A percentile compares a stretch with the other conserved stretches of the same genome.
Conservation (phyloP, 2,113 vertebrate genomes). For the Potamarius usumacintae region DNA sequence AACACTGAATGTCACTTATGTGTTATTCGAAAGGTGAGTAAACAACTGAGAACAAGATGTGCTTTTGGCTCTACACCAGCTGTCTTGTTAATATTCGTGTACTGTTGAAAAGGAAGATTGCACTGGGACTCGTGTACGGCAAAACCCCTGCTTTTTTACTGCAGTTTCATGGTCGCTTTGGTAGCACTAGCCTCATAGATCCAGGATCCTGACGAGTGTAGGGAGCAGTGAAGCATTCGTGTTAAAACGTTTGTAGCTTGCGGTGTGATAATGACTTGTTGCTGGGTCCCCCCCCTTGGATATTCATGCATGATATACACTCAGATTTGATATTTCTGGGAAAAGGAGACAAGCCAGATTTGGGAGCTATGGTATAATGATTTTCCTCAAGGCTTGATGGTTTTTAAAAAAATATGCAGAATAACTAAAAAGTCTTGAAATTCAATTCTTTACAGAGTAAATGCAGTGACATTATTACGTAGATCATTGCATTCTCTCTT, state of each 20-base stretch:
- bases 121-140: background rate
- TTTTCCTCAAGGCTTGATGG: background rate
- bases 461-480: too few species aligned
- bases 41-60: background rate
- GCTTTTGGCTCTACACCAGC: conserved; percentile 14
- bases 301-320: background rate
- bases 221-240: background rate
- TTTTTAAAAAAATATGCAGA: background rate
- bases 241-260: background rate
- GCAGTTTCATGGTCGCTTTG: background rate
- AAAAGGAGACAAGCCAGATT: background rate
- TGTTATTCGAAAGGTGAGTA: background rate
- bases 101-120: background rate
- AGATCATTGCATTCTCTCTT: too few species aligned
- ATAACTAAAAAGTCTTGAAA: background rate
- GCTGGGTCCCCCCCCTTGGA: background rate
- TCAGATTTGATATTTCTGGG: background rate
- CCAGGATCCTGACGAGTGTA: background rate
- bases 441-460: background rate
- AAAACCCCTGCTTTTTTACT: background rate
- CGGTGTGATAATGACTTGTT: background rate
- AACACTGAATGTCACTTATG: background rate
- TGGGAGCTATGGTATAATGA: background rate
- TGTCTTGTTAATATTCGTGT: conserved; percentile 13
- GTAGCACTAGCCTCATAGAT: background rate